Percentiles rank a stretch among this genome's conserved stretches.
phyloP scores from a whole-genome alignment of 2,797 vertebrate genomes.

The Lutjanus argentimaculatus region DNA sequence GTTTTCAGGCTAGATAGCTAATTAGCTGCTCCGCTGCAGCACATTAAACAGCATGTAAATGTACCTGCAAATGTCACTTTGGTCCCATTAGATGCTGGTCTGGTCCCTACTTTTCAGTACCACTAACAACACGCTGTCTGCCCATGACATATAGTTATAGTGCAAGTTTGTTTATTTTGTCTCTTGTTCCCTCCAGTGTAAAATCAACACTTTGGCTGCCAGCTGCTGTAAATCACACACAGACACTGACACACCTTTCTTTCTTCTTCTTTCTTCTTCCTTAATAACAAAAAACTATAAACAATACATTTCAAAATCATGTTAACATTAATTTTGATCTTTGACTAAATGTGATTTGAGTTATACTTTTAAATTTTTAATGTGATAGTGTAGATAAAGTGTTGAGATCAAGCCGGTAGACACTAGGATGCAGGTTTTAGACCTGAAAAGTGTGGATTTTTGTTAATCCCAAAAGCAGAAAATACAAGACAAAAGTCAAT shows the following conservation, averaged over 20 bases:
- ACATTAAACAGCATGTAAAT: background rate
- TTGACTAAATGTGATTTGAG: background rate
- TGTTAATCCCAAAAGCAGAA: background rate
- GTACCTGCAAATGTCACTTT: background rate
- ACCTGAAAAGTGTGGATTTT: background rate
- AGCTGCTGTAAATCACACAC: background rate
- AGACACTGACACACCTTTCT: background rate
- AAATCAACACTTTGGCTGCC: background rate
- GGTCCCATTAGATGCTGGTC: background rate
- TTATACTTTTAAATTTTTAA: background rate
- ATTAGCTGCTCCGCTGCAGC: background rate
- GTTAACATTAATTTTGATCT: background rate
- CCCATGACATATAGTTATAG: background rate
- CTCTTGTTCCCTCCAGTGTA: background rate
- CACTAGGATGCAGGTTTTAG: background rate
- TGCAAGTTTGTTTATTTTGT: background rate
- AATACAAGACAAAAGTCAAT: background rate
- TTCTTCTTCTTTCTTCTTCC: background rate
- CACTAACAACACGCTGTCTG: background rate
- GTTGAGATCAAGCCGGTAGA: background rate
- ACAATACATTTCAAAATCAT: background rate
- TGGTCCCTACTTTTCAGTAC: background rate
- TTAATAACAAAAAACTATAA: background rate
- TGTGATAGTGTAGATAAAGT: background rate
- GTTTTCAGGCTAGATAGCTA: background rate